A percentile compares a stretch with the other conserved stretches of the same genome.
These are phyloP conservation scores for Theretra japonica DNA, from an alignment of 2,888 invertebrate genomes.

Conservation along the genomic window DNA sequence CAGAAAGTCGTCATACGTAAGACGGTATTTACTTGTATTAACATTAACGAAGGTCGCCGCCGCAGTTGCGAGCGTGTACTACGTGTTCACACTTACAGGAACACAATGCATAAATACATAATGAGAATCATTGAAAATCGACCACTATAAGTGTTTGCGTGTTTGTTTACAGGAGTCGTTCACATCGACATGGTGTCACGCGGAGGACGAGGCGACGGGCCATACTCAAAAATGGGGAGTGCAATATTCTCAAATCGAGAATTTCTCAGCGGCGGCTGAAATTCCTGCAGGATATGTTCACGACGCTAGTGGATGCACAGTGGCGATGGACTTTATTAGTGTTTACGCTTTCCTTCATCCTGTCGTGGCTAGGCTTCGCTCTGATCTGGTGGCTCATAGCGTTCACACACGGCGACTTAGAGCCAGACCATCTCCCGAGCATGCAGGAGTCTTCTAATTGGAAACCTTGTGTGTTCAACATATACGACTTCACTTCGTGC, in stretches of 20 bases:
- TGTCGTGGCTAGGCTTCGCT: constrained; percentile 94
- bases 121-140: constrained; percentile 56
- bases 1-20: constrained; percentile 58
- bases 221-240: constrained; percentile 97
- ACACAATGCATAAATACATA: constrained; percentile 53
- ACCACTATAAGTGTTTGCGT: constrained; percentile 47
- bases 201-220: constrained; percentile 92
- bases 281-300: constrained; percentile 93
- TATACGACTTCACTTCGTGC: constrained; percentile 93
- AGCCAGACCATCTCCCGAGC: constrained; percentile 82
- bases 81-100: constrained; percentile 67
- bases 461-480: constrained; percentile 92
- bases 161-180: constrained; percentile 86
- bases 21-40: constrained; percentile 68
- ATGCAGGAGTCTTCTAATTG: constrained; percentile 83
- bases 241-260: constrained; percentile 96
- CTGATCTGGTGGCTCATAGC: constrained; percentile 95
- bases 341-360: constrained; percentile 93
- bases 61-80: constrained; percentile 68
- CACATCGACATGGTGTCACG: constrained; percentile 87
- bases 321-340: constrained; percentile 96
- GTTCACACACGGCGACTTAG: constrained; percentile 93
- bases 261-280: constrained; percentile 92
- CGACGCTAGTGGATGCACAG: constrained; percentile 94
- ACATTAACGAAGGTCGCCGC: constrained; percentile 71